phyloP scores from a whole-genome alignment of 2,113 vertebrate genomes.

The Furnarius figulus region DNA sequence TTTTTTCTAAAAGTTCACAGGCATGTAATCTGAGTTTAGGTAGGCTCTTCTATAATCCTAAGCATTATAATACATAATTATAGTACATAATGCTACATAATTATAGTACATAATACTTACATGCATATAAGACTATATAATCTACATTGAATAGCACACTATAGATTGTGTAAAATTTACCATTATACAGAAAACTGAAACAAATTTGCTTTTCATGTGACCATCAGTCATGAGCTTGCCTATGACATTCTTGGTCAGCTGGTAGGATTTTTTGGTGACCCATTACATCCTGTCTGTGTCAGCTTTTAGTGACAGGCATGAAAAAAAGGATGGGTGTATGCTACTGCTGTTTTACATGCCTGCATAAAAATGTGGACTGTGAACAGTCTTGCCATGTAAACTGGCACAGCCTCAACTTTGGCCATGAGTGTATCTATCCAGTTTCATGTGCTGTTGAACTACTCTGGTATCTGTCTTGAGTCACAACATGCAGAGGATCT shows the following conservation, averaged over 20 bases:
- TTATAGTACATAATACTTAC: neutral
- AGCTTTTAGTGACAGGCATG: neutral
- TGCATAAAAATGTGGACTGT: accelerated
- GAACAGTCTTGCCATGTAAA: neutral
- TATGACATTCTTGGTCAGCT: neutral
- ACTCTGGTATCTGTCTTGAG: neutral
- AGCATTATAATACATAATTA: neutral
- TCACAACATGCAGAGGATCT: neutral
- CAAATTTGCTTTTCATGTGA: neutral
- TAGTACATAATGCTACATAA: neutral
- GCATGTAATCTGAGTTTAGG: neutral
- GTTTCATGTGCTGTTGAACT: neutral
- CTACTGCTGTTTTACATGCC: neutral
- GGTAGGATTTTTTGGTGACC: neutral
- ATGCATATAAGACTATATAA: neutral
- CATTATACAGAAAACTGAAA: neutral
- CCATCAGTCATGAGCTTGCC: neutral
- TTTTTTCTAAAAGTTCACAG: neutral
- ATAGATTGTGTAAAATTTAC: neutral
- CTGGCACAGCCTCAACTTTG: neutral
- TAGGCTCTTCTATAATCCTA: neutral
- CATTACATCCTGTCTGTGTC: neutral
- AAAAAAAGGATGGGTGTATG: neutral
- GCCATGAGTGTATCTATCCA: neutral
- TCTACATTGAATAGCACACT: neutral